A percentile compares a stretch with the other conserved stretches of the same genome.
These are phyloP conservation scores for Nannospalax galili DNA, from an alignment of 2,113 vertebrate species.

Conservation along the genomic window DNA sequence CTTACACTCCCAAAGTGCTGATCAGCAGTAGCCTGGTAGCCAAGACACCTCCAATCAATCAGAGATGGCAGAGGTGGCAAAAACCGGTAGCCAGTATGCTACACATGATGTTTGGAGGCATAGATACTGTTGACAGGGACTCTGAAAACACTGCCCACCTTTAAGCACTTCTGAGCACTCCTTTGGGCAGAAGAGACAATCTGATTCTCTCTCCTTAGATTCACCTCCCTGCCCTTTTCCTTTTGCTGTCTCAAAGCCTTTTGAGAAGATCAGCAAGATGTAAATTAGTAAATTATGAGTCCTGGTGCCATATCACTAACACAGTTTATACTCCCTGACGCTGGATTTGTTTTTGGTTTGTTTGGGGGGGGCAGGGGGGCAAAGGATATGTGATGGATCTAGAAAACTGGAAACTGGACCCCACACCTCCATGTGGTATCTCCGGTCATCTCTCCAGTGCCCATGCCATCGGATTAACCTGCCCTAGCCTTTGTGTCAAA, in stretches of 20 bases:
- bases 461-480: not conserved
- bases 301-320: conserved; percentile 49
- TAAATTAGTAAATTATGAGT: conserved; percentile 68
- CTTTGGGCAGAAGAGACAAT: not conserved
- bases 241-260: conserved; percentile 45
- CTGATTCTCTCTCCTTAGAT: not conserved
- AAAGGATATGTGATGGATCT: not conserved
- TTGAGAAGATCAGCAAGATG: conserved; percentile 60
- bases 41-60: not conserved
- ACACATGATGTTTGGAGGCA: not conserved
- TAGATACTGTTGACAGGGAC: not conserved
- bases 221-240: not conserved
- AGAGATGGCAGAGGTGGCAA: not conserved
- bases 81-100: not conserved
- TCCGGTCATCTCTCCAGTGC: not conserved
- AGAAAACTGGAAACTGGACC: not conserved
- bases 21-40: not conserved
- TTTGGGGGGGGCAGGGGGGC: too few relatives aligned
- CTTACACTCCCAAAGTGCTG: too few relatives aligned
- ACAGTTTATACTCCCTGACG: conserved; percentile 56
- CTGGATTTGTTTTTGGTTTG: not conserved
- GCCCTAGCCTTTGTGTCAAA: not conserved
- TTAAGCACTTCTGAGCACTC: not conserved
- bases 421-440: not conserved
- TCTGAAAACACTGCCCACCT: not conserved